phyloP scores from a whole-genome alignment of 2,797 vertebrate species.

The Intellagama lesueurii region DNA sequence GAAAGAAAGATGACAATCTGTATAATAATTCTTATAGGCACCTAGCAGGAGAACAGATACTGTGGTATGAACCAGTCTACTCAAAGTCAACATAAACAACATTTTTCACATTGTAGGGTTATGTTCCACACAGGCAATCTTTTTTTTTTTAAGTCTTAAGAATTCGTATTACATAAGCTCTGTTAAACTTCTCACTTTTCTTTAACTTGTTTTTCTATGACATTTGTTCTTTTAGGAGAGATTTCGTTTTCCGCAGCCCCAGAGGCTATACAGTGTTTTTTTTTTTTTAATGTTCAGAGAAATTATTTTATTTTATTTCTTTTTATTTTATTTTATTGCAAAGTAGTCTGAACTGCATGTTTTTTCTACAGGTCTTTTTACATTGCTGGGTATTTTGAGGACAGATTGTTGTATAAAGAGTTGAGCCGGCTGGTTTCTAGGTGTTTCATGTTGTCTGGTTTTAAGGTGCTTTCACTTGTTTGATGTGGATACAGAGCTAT shows the following conservation, averaged over 20 bases:
- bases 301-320: neutral
- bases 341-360: neutral
- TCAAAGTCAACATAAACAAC: neutral
- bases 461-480: too few relatives aligned
- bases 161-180: neutral
- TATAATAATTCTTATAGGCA: neutral
- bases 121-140: rapidly evolving
- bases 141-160: neutral
- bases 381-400: neutral
- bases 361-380: neutral
- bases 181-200: neutral
- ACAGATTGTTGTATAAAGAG: neutral
- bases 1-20: neutral
- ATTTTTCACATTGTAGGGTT: constrained; percentile 3
- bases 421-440: neutral
- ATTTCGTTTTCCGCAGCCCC: constrained; percentile 1
- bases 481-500: neutral
- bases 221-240: constrained; percentile 13
- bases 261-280: neutral
- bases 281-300: neutral
- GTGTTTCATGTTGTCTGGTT: neutral
- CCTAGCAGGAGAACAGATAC: neutral
- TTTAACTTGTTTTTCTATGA: constrained; percentile 11
- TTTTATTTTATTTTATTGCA: neutral
- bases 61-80: neutral